Conservation (phyloP, 2,888 invertebrate species). For the Girardia tigrina region DNA sequence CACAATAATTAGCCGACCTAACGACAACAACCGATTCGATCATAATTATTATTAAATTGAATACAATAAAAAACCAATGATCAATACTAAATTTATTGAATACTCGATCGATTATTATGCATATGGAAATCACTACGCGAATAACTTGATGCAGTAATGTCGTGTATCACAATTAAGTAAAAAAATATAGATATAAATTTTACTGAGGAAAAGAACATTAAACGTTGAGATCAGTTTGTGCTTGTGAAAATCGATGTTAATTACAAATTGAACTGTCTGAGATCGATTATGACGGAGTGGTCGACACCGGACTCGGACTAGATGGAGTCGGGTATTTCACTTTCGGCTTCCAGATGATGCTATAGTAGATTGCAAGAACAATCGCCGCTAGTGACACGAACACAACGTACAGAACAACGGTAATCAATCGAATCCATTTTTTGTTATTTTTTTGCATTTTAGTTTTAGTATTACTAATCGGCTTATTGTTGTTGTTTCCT, state of each 20-base stretch:
- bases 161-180: too few species aligned
- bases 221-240: background rate
- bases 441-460: slow-evolving; percentile 54
- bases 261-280: background rate
- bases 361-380: slow-evolving; percentile 79
- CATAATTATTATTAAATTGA: too few species aligned
- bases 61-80: too few species aligned
- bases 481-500: background rate
- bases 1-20: too few species aligned
- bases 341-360: slow-evolving; percentile 74
- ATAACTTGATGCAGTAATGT: too few species aligned
- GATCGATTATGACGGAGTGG: background rate
- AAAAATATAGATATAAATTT: too few species aligned
- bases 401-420: slow-evolving; percentile 79
- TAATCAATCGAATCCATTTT: slow-evolving; percentile 74
- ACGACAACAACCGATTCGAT: too few species aligned
- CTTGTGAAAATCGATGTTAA: background rate
- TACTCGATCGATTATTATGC: too few species aligned
- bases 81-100: too few species aligned
- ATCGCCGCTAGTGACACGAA: slow-evolving; percentile 83
- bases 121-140: too few species aligned
- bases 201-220: background rate
- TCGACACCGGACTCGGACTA: background rate
- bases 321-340: slow-evolving; percentile 30
- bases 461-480: slow-evolving; percentile 40